Conservation (phyloP, 2,113 vertebrate genomes). For the Grammomys surdaster region DNA sequence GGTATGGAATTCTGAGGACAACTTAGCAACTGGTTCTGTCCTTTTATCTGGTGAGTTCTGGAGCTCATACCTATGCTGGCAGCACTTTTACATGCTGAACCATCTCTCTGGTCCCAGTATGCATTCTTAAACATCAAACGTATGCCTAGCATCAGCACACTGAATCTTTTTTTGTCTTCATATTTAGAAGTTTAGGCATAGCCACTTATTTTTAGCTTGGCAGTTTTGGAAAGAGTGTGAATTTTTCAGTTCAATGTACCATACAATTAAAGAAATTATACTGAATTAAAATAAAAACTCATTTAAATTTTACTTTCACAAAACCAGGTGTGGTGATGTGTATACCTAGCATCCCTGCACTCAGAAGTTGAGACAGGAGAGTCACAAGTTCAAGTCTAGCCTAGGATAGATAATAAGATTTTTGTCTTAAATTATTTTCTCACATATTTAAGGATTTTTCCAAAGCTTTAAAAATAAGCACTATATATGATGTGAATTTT, state of each 20-base stretch:
- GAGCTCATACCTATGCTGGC: not conserved
- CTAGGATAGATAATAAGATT: not conserved
- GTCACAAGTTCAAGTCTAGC: not conserved
- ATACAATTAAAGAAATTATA: conserved; percentile 51
- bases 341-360: not conserved
- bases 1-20: not conserved
- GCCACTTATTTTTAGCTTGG: conserved; percentile 12
- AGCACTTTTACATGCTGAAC: not conserved
- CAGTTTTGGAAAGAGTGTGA: conserved; percentile 29
- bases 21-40: not conserved
- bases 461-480: conserved; percentile 20
- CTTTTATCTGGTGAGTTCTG: not conserved
- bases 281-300: conserved; percentile 36
- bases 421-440: not conserved
- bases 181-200: conserved; percentile 15
- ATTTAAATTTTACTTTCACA: conserved; percentile 27
- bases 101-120: not conserved
- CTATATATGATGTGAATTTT: not conserved
- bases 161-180: not conserved
- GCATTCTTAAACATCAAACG: conserved; percentile 8
- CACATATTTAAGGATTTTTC: conserved; percentile 14
- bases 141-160: conserved; percentile 13
- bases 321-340: not conserved
- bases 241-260: conserved; percentile 38
- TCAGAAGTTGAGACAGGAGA: not conserved